A percentile compares a stretch with the other conserved stretches of the same genome.
Conservation (phyloP, 2,888 invertebrate genomes). For the Mimachlamys varia region DNA sequence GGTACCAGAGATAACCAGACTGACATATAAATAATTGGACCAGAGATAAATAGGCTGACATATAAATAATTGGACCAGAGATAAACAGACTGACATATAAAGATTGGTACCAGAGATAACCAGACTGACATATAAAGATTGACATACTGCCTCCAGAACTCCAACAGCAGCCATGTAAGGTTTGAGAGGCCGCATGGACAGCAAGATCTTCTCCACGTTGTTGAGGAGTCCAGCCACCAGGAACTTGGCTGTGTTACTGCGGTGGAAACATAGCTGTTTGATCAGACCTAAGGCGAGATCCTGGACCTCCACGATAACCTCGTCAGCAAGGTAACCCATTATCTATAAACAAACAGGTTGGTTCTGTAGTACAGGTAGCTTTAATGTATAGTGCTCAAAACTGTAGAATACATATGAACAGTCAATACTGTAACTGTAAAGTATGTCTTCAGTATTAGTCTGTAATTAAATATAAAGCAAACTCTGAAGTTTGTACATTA, state of each 20-base stretch:
- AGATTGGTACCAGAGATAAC: too few relatives aligned
- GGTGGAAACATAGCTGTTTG: neutral
- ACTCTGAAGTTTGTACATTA: too few relatives aligned
- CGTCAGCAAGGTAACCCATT: neutral
- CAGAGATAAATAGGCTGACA: too few relatives aligned
- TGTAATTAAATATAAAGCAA: too few relatives aligned
- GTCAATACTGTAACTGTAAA: too few relatives aligned
- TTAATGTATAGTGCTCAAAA: too few relatives aligned
- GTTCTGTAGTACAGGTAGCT: neutral
- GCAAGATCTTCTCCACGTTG: neutral
- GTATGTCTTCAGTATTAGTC: too few relatives aligned
- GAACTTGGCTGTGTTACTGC: neutral
- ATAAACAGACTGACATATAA: too few relatives aligned
- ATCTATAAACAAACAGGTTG: neutral
- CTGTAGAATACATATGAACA: too few relatives aligned
- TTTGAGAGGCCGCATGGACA: constrained; percentile 17
- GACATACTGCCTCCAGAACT: neutral
- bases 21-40: too few relatives aligned
- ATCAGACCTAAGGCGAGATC: neutral
- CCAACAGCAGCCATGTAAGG: neutral
- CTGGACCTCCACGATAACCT: neutral
- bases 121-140: neutral
- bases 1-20: too few relatives aligned
- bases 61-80: too few relatives aligned
- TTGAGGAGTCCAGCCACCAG: neutral